These are phyloP conservation scores for Sandelia bainsii DNA, from an alignment of 2,797 vertebrate species.

Conservation along the genomic window DNA sequence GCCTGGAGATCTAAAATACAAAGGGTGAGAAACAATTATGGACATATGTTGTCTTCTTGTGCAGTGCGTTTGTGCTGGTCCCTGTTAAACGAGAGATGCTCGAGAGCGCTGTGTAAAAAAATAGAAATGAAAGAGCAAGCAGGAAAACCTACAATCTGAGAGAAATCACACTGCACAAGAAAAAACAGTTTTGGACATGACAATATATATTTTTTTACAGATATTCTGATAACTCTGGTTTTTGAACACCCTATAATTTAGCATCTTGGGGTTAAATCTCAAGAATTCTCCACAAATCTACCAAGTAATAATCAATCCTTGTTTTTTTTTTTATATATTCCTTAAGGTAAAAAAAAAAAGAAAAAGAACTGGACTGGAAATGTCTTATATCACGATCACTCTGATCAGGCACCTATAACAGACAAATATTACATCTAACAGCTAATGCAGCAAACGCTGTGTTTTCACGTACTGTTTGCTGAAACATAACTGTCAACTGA, in stretches of 20 bases:
- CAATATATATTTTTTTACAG: constrained; percentile 15
- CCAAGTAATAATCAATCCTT: background rate
- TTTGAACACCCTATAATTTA: constrained; percentile 50
- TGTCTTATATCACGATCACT: background rate
- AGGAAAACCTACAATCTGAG: constrained; percentile 56
- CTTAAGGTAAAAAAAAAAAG: background rate
- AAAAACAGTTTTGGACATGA: constrained; percentile 52
- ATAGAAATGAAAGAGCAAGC: constrained; percentile 29
- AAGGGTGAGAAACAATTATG: constrained; percentile 64
- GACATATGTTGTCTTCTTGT: constrained; percentile 64
- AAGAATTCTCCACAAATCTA: background rate
- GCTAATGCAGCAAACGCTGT: too few species aligned
- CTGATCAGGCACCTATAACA: constrained; percentile 37
- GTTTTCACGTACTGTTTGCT: too few species aligned
- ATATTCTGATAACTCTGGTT: constrained; percentile 5
- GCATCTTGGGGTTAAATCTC: constrained; percentile 50
- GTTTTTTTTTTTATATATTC: background rate
- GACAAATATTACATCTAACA: constrained; percentile 7
- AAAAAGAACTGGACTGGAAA: background rate
- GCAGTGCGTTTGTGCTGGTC: constrained; percentile 55
- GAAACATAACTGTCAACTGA: too few species aligned
- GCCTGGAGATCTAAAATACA: constrained; percentile 74
- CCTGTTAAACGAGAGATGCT: constrained; percentile 75
- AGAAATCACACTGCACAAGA: constrained; percentile 58
- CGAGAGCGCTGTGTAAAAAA: constrained; percentile 50